phyloP scores from a whole-genome alignment of 2,797 vertebrate species.

The Gymnopithys bicolor region DNA sequence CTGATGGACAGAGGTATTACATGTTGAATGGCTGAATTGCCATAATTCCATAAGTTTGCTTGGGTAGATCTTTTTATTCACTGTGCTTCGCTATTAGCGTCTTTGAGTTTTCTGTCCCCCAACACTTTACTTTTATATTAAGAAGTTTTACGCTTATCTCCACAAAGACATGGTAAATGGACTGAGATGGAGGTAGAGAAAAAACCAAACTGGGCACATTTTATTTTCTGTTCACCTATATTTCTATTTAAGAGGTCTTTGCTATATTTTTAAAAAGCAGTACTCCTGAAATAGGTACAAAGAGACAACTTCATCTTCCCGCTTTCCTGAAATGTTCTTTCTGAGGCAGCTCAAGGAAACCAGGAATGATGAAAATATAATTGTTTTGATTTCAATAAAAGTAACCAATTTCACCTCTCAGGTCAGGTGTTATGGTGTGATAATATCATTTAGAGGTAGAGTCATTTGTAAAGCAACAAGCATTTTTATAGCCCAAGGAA shows the following conservation, averaged over 20 bases:
- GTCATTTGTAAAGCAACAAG: conserved; percentile 12
- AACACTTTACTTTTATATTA: neutral
- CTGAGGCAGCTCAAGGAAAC: conserved; percentile 1
- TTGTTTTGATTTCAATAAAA: conserved; percentile 53
- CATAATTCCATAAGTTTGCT: neutral
- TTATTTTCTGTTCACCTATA: neutral
- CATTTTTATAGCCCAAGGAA: conserved; percentile 26
- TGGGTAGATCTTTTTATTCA: neutral
- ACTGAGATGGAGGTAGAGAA: neutral
- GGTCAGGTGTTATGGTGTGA: conserved; percentile 33
- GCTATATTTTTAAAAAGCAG: neutral
- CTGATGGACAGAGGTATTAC: neutral
- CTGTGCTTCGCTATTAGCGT: neutral
- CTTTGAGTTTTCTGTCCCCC: conserved; percentile 2
- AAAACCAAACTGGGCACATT: neutral
- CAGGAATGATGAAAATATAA: neutral
- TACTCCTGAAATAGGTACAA: neutral
- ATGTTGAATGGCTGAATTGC: neutral
- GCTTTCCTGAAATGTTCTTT: neutral
- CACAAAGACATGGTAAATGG: neutral
- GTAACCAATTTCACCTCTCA: conserved; percentile 32
- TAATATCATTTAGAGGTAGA: conserved; percentile 36
- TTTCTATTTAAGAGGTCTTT: neutral
- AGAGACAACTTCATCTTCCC: neutral
- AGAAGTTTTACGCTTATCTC: neutral